Evolutionary conservation across 2,888 invertebrate species (phyloP), one percentile per base, ranked within the genome.

Genomic region (Drosophila cognata): DNA sequence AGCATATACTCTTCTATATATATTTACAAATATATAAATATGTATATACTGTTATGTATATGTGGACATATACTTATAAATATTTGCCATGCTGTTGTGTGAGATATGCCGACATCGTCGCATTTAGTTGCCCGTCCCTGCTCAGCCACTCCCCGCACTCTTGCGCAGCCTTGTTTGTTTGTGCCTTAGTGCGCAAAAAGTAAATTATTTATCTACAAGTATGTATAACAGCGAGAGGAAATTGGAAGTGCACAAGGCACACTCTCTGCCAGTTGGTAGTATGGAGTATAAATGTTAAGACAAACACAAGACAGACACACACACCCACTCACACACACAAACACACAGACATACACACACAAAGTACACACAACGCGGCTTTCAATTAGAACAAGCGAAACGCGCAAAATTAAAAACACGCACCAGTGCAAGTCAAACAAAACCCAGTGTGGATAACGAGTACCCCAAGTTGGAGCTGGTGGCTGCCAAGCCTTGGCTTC

Each of bases 141-240:
- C 28, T 29, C 38, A 43, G 31, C 59, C 58, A n/a, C 36, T 25
- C 48, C 29, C 10, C 33, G 7, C 46, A 33, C 5, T 46, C 41
- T 31, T 51, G 5, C 31, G n/a, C 41, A 64, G 31, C 70, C 52
- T 62, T 77, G 80, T 84, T 88, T 87, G 89, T 65, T 82, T 90
- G 89, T 88, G 90, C 88, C 86, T 85, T 85, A 86, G 90, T 84
- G 90, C 84, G 81, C 90, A 81, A 90, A 87, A 90, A 87, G 90
- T 89, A 90, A 90, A 88, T 90, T 88, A 90, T 88, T 88, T 88
- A 90, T 90, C 88, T 88, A 89, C 73, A 82, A 86, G 80, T 62
- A 71, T 72, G 77, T 77, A 73, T 70, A 78, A 48, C 69, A 72
- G 66, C 69, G 55, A 63, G 64, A 73, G 77, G 72, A 86, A 88